Evolutionary conservation across 2,888 invertebrate genomes (phyloP).

Genomic region (Harpagoxenus sublaevis): DNA sequence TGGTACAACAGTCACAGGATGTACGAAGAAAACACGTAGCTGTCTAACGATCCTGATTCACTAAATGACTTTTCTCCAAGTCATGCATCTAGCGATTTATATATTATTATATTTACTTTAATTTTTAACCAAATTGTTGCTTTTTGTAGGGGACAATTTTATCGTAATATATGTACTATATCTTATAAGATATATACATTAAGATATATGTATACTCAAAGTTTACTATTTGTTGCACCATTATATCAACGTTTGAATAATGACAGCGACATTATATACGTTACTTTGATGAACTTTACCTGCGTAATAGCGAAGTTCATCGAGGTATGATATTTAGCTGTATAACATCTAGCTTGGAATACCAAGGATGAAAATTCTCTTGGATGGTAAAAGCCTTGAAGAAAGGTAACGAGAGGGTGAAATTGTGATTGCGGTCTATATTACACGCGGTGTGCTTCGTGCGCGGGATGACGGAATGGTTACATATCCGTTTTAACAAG

Average conservation of each 20-base stretch:
- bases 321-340: slow-evolving; percentile 14
- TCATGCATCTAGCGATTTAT: background rate
- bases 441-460: slow-evolving; percentile 18
- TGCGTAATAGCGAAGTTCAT: slow-evolving; percentile 15
- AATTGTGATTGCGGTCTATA: slow-evolving; percentile 39
- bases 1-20: background rate
- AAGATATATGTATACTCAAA: background rate
- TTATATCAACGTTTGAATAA: background rate
- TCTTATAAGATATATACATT: background rate
- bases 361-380: slow-evolving; percentile 10
- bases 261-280: background rate
- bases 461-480: slow-evolving; percentile 42
- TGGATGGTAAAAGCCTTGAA: background rate
- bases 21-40: slow-evolving; percentile 42
- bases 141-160: background rate
- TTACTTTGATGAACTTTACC: background rate
- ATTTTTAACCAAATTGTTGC: background rate
- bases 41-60: slow-evolving; percentile 57
- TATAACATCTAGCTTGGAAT: background rate
- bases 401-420: background rate
- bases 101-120: background rate
- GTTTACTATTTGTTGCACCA: background rate
- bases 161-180: background rate
- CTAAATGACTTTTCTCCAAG: too few relatives aligned
- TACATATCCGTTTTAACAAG: slow-evolving; percentile 50